Evolutionary conservation across 2,888 invertebrate species (phyloP).

Genomic region (Pecten maximus): DNA sequence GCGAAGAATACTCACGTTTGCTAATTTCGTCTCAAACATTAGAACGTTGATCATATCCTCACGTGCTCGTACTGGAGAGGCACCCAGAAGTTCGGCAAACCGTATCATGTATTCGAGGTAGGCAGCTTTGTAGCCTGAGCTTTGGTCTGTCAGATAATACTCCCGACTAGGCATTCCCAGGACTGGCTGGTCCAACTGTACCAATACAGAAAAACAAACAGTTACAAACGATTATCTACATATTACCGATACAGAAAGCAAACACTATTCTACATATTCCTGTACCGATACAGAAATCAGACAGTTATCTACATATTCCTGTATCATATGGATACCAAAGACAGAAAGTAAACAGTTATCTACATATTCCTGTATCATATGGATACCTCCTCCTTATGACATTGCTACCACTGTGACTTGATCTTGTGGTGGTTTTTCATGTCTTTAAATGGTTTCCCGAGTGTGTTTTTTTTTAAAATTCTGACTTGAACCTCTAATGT

Average conservation of each 20-base stretch:
- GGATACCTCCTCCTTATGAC: too few species aligned
- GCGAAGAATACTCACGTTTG: constrained; percentile 87
- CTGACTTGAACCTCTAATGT: too few species aligned
- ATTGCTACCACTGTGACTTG: too few species aligned
- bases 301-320: too few species aligned
- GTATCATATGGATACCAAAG: too few species aligned
- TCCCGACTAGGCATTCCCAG: constrained; percentile 92
- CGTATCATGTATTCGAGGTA: constrained; percentile 93
- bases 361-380: too few species aligned
- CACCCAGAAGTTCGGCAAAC: constrained; percentile 90
- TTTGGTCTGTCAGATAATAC: constrained; percentile 88
- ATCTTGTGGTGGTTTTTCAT: too few species aligned
- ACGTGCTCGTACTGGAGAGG: constrained; percentile 86
- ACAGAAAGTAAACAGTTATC: too few species aligned
- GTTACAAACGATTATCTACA: background rate
- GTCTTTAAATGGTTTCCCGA: too few species aligned
- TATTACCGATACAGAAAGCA: background rate
- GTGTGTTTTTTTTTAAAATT: too few species aligned
- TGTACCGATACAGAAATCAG: too few species aligned
- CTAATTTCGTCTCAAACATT: constrained; percentile 90
- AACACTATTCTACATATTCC: background rate
- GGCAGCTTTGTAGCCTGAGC: constrained; percentile 86
- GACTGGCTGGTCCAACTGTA: constrained; percentile 93
- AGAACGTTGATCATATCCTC: constrained; percentile 89
- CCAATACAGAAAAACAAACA: background rate